Evolutionary conservation across 2,888 invertebrate species (phyloP).

Genomic region (Prosapia bicincta): DNA sequence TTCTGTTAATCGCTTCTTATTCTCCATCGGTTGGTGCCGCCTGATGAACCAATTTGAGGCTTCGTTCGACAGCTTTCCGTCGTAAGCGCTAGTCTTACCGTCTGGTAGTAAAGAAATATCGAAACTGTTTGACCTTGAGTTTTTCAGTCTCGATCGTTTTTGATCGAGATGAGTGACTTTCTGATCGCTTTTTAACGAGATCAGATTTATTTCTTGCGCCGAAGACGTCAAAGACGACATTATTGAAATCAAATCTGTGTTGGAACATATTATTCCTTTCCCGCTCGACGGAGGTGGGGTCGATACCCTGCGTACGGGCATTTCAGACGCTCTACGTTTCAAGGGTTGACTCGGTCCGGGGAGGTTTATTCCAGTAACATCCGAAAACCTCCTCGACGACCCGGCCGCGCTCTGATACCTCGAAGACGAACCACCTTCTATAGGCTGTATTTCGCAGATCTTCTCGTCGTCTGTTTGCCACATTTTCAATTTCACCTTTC

Average conservation of each 20-base stretch:
- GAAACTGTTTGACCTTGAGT: slow-evolving; percentile 79
- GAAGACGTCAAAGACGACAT: slow-evolving; percentile 76
- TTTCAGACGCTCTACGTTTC: slow-evolving; percentile 66
- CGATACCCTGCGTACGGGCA: slow-evolving; percentile 48
- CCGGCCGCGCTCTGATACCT: slow-evolving; percentile 32
- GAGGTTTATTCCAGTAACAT: slow-evolving; percentile 61
- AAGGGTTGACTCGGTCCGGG: slow-evolving; percentile 26
- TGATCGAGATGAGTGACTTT: slow-evolving; percentile 45
- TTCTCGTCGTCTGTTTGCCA: slow-evolving; percentile 75
- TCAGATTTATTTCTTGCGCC: slow-evolving; percentile 62
- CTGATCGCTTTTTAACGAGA: neutral
- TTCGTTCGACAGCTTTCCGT: slow-evolving; percentile 42
- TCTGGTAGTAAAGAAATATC: slow-evolving; percentile 70
- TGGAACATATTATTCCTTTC: slow-evolving; percentile 71
- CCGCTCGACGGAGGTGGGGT: slow-evolving; percentile 22
- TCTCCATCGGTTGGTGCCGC: slow-evolving; percentile 72
- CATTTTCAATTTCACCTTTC: slow-evolving; percentile 69
- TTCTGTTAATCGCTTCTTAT: slow-evolving; percentile 46
- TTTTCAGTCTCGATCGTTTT: slow-evolving; percentile 58
- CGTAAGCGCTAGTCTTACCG: slow-evolving; percentile 48
- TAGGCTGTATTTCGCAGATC: slow-evolving; percentile 77
- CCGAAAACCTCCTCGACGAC: slow-evolving; percentile 63
- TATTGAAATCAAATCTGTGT: slow-evolving; percentile 76
- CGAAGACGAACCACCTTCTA: slow-evolving; percentile 56
- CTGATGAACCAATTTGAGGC: slow-evolving; percentile 74